These are phyloP conservation scores for Spodoptera litura DNA, from an alignment of 1,140 invertebrate species.

Conservation along the genomic window DNA sequence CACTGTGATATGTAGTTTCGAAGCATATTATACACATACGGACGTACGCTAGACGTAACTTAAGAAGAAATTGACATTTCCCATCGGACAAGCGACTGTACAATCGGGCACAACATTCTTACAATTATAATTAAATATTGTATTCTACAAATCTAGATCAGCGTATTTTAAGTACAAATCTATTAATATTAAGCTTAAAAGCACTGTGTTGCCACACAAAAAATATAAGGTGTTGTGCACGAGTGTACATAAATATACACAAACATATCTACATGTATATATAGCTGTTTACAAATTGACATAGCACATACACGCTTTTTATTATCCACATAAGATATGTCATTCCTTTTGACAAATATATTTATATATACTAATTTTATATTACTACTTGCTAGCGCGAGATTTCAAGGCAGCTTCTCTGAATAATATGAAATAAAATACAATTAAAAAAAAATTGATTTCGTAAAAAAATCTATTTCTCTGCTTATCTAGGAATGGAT, in stretches of 20 bases:
- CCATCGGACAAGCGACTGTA: conserved; percentile 66
- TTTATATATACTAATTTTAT: conserved; percentile 4
- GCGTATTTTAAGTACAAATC: conserved; percentile 73
- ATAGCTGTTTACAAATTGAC: conserved; percentile 69
- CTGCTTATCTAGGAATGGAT: too few species aligned
- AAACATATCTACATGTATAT: conserved; percentile 59
- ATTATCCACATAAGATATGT: conserved; percentile 57
- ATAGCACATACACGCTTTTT: conserved; percentile 48
- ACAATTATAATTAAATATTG: conserved; percentile 54
- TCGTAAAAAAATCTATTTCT: too few species aligned
- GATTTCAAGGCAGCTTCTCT: conserved; percentile 9
- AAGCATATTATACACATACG: conserved; percentile 49
- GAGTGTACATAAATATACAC: conserved; percentile 67
- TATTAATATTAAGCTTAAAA: conserved; percentile 73
- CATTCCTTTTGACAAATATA: conserved; percentile 50
- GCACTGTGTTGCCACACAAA: conserved; percentile 68
- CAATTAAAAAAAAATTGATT: neutral
- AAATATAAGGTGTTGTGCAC: conserved; percentile 66
- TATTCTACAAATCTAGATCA: conserved; percentile 55
- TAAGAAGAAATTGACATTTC: conserved; percentile 50
- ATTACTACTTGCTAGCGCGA: conserved; percentile 16
- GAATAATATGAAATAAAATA: neutral
- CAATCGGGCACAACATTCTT: conserved; percentile 65
- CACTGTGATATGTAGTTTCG: conserved; percentile 77
- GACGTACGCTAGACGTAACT: conserved; percentile 41